These are phyloP conservation scores for Montipora capricornis DNA, from an alignment of 64 coral and sea anemone genomes.

Conservation along the genomic window DNA sequence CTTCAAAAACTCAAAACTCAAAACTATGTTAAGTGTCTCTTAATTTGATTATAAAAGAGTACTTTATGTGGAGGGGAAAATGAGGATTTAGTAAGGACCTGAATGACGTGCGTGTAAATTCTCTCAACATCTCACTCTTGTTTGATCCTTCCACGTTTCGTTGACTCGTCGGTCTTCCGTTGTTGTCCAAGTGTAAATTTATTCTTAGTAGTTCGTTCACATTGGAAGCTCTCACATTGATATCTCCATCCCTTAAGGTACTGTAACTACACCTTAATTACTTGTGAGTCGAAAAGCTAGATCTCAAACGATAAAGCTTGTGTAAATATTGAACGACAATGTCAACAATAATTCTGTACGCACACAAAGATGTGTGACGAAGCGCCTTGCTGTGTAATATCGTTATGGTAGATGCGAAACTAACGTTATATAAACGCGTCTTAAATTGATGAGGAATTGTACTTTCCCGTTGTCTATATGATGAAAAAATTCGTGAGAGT, in stretches of 20 bases:
- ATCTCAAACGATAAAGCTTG: slow-evolving; percentile 20
- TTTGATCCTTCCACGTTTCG: not conserved
- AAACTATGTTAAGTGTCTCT: not conserved
- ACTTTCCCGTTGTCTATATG: not conserved
- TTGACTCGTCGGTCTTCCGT: not conserved
- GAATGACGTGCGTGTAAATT: not conserved
- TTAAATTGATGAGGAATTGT: not conserved
- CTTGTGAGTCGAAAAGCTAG: not conserved
- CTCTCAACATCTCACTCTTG: slow-evolving; percentile 1
- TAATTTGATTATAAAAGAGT: not conserved
- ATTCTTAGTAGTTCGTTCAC: not conserved
- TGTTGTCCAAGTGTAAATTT: not conserved
- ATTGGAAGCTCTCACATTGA: not conserved
- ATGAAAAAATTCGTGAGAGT: not conserved
- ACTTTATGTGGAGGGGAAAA: not conserved
- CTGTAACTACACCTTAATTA: not conserved
- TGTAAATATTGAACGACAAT: slow-evolving; percentile 35
- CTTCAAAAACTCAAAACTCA: not conserved
- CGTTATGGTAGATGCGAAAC: not conserved
- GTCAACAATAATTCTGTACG: not conserved
- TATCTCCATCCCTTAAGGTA: not conserved
- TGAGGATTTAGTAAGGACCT: not conserved
- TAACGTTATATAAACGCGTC: not conserved
- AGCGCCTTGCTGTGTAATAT: slow-evolving; percentile 24
- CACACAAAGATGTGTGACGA: slow-evolving; percentile 23